Evolutionary conservation across 1,140 invertebrate genomes (phyloP), one percentile per base, ranked within the genome.

Genomic region (Tetramorium simillimum): DNA sequence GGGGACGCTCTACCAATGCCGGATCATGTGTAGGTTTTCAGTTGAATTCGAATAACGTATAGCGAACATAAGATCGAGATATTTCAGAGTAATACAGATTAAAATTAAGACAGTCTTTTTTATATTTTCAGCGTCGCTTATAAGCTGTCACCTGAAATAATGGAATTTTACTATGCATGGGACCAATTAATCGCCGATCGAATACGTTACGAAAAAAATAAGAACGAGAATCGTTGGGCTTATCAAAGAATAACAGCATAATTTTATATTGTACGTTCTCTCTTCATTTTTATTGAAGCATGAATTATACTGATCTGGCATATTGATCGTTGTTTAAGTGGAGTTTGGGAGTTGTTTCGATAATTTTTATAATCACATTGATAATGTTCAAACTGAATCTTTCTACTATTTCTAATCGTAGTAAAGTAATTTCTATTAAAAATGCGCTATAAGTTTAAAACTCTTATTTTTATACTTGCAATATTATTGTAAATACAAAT

Each of bases 1-100:
- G 88, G 91, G 33, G 77, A 88, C 24, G 65, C 77, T 21, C 88
- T 95, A 16, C 78, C 91, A 0, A 95, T 95, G 92, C 95, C 96
- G 4, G 93, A 95, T 69, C 93, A 96, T 82, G 92, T 95, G 96
- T 96, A 92, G 92, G 94, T 93, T 28, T 28, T 24, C 2, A 21
- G 4, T 43, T 16, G 33, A 10, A 5, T 14, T 53, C 5, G 0
- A 12, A 46, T 21, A 51, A 46, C 33, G n/a, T 69, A 24, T 72
- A 49, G 12, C 46, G 18, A 85, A 53, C 28, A 33, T 73, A 49
- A 73, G 28, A 24, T 67, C 4, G 18, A 33, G 3, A 3, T 37
- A 60, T 7, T 37, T 37, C 10, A 37, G 18, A 37, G 3, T 1
- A 43, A 21, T 67, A 67, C 40, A 6, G 37, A 21, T 33, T n/a